These are phyloP conservation scores for Podilymbus podiceps DNA, from an alignment of 2,113 vertebrate genomes.

Conservation along the genomic window DNA sequence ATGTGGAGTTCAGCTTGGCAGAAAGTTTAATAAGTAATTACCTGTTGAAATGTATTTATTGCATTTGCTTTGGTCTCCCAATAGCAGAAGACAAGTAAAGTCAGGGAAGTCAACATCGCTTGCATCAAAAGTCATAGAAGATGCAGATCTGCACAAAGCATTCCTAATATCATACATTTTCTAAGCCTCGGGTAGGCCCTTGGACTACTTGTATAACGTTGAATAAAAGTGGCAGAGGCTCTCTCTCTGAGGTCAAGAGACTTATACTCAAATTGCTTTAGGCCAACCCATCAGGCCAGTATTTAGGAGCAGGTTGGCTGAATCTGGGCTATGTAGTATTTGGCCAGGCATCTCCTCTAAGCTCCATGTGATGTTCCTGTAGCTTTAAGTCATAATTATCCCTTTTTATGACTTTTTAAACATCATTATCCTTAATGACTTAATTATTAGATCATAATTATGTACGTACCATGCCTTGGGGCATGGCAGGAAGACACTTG, in stretches of 20 bases:
- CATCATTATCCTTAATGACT: neutral
- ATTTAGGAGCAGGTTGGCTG: neutral
- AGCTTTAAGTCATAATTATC: neutral
- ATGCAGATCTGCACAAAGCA: neutral
- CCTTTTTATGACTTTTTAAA: neutral
- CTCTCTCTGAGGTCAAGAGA: neutral
- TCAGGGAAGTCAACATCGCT: neutral
- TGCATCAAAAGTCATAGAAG: neutral
- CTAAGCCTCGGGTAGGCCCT: neutral
- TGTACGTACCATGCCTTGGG: neutral
- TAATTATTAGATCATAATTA: neutral
- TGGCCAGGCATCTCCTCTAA: neutral
- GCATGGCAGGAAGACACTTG: neutral
- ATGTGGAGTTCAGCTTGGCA: neutral
- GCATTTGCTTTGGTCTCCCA: neutral
- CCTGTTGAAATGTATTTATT: neutral
- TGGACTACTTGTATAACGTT: neutral
- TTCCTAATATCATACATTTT: neutral
- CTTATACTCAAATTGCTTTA: neutral
- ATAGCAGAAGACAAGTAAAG: neutral
- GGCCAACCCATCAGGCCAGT: neutral
- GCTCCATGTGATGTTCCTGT: neutral
- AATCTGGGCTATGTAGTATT: neutral
- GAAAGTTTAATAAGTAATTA: neutral
- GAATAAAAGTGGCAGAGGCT: neutral